Evolutionary conservation across 2,797 vertebrate species (phyloP).

Genomic region (Rhabdomys pumilio): DNA sequence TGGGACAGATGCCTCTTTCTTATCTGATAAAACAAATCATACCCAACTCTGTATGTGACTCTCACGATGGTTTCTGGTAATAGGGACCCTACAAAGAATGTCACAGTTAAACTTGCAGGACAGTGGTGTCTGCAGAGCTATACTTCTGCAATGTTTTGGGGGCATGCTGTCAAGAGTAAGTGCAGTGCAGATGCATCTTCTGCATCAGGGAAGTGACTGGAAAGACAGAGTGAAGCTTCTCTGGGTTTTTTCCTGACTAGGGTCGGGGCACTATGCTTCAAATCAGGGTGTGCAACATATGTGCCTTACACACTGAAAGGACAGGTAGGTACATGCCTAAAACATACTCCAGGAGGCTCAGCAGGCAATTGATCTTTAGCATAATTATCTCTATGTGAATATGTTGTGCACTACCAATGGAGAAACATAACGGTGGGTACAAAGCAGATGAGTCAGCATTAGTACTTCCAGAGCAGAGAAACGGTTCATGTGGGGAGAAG

Average conservation of each 20-base stretch:
- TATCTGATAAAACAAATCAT: background rate
- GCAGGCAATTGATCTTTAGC: background rate
- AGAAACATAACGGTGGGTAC: constrained; percentile 3
- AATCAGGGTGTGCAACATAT: background rate
- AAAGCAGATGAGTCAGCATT: background rate
- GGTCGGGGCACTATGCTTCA: background rate
- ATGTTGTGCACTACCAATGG: background rate
- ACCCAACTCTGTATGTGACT: background rate
- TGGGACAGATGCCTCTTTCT: background rate
- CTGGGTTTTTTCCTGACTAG: background rate
- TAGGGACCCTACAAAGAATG: background rate
- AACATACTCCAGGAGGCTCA: background rate
- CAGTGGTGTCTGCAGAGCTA: background rate
- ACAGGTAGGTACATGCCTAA: rapidly evolving
- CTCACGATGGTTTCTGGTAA: background rate
- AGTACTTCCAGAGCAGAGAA: constrained; percentile 46
- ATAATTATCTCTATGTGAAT: background rate
- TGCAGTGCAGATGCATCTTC: background rate
- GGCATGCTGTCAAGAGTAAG: background rate
- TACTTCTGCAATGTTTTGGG: background rate
- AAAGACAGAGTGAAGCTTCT: background rate
- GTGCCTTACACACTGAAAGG: background rate
- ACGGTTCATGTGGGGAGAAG: background rate
- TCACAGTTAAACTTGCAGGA: background rate
- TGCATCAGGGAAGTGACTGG: no score